A percentile compares a stretch with the other conserved stretches of the same genome.
These are phyloP conservation scores for Centropyge bicolor DNA, from an alignment of 2,797 vertebrate species.

Conservation along the genomic window DNA sequence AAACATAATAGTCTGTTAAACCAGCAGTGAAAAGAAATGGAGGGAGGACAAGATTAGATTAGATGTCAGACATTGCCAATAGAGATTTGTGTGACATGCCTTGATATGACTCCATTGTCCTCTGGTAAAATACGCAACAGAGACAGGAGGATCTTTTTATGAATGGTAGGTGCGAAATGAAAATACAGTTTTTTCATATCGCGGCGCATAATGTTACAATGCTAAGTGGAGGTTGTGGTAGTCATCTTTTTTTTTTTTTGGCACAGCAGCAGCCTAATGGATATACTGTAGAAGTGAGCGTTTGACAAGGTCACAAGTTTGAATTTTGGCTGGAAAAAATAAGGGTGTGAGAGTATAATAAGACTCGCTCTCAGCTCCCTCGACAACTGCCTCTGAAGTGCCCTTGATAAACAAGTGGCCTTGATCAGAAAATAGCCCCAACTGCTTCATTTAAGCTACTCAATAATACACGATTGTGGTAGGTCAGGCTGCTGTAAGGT, in stretches of 20 bases:
- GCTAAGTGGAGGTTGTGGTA: slow-evolving; percentile 45
- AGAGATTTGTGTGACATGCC: slow-evolving; percentile 74
- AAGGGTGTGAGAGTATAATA: slow-evolving; percentile 28
- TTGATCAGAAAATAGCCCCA: slow-evolving; percentile 43
- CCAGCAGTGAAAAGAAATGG: slow-evolving; percentile 75
- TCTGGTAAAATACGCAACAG: slow-evolving; percentile 57
- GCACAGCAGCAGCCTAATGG: slow-evolving; percentile 31
- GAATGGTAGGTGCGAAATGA: slow-evolving; percentile 43
- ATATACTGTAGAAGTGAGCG: slow-evolving; percentile 23
- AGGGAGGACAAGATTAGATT: slow-evolving; percentile 68
- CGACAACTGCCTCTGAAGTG: neutral
- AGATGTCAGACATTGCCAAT: slow-evolving; percentile 70
- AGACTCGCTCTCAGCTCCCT: slow-evolving; percentile 28
- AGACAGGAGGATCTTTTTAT: slow-evolving; percentile 58
- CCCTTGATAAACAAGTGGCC: slow-evolving; percentile 48
- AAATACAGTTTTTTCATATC: slow-evolving; percentile 48
- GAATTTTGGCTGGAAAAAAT: slow-evolving; percentile 46
- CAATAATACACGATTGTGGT: neutral
- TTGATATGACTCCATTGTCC: slow-evolving; percentile 73
- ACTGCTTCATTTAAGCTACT: slow-evolving; percentile 26
- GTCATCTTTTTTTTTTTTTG: slow-evolving; percentile 43
- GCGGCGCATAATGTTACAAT: slow-evolving; percentile 39
- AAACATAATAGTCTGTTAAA: slow-evolving; percentile 78
- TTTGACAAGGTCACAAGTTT: slow-evolving; percentile 59
- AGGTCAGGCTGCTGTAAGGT: neutral